A percentile compares a stretch with the other conserved stretches of the same genome.
phyloP scores from a whole-genome alignment of 23 tunicate species.

The Halocynthia aurantium region DNA sequence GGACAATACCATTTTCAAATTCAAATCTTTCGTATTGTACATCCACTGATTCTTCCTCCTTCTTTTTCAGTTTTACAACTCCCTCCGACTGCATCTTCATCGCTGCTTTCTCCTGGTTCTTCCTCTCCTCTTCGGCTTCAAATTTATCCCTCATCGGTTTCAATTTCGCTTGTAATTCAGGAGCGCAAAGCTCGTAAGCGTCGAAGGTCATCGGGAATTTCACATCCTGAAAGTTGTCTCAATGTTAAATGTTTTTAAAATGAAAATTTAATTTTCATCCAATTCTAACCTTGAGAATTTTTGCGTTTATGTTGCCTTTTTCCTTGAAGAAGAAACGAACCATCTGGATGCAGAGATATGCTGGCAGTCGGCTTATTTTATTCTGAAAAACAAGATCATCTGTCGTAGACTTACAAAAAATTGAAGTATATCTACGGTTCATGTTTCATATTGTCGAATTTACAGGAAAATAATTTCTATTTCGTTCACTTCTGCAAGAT shows the following conservation, averaged over 20 bases:
- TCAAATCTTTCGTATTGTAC: constrained; percentile 68
- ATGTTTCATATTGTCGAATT: too few relatives aligned
- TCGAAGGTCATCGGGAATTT: constrained; percentile 86
- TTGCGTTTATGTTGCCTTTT: constrained; percentile 73
- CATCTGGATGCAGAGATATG: constrained; percentile 86
- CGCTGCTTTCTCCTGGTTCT: constrained; percentile 51
- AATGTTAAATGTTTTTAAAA: background rate
- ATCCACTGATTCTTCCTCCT: background rate
- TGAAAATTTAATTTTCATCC: background rate
- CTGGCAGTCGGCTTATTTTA: constrained; percentile 68
- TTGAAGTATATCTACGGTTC: too few relatives aligned
- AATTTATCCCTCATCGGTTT: constrained; percentile 71
- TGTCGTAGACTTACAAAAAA: background rate
- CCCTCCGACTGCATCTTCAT: constrained; percentile 36
- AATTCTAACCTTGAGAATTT: constrained; percentile 61
- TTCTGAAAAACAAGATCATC: constrained; percentile 34
- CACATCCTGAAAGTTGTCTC: constrained; percentile 44
- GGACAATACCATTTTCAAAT: constrained; percentile 53
- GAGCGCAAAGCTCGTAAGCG: constrained; percentile 72
- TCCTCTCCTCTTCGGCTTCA: constrained; percentile 67
- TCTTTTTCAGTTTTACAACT: background rate
- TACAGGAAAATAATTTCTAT: too few relatives aligned
- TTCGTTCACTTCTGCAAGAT: background rate
- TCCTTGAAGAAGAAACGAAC: constrained; percentile 90
- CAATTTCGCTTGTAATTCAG: constrained; percentile 69